These are phyloP conservation scores for Hyalella azteca DNA, from an alignment of 2,888 invertebrate genomes.

Conservation along the genomic window DNA sequence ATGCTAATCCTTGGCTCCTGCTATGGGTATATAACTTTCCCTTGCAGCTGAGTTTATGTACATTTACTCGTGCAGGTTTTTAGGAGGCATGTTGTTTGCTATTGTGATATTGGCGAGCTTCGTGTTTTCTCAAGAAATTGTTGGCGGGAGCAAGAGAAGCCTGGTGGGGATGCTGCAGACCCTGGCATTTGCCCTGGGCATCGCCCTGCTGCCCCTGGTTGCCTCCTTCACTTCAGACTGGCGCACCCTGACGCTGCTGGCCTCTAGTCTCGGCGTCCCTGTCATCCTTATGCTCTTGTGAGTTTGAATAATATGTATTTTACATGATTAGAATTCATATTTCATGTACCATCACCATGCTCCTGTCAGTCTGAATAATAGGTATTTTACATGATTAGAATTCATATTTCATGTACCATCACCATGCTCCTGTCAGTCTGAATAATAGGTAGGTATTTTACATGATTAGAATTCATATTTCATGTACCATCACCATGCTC, in stretches of 20 bases:
- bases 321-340: no score
- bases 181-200: constrained; percentile 60
- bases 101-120: constrained; percentile 54
- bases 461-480: no score
- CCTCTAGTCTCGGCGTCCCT: constrained; percentile 44
- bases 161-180: constrained; percentile 44
- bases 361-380: no score
- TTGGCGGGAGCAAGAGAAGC: constrained; percentile 51
- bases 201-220: constrained; percentile 59
- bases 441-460: no score
- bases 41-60: not conserved
- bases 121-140: constrained; percentile 54
- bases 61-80: constrained; percentile 40
- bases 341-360: no score
- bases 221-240: constrained; percentile 59
- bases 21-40: not conserved
- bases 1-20: not conserved
- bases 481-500: no score
- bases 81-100: constrained; percentile 52
- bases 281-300: constrained; percentile 59
- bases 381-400: no score
- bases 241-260: constrained; percentile 59
- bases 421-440: no score
- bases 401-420: no score
- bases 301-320: no score